These are phyloP conservation scores for Ophonus ardosiacus DNA, from an alignment of 2,888 invertebrate genomes.

Conservation along the genomic window DNA sequence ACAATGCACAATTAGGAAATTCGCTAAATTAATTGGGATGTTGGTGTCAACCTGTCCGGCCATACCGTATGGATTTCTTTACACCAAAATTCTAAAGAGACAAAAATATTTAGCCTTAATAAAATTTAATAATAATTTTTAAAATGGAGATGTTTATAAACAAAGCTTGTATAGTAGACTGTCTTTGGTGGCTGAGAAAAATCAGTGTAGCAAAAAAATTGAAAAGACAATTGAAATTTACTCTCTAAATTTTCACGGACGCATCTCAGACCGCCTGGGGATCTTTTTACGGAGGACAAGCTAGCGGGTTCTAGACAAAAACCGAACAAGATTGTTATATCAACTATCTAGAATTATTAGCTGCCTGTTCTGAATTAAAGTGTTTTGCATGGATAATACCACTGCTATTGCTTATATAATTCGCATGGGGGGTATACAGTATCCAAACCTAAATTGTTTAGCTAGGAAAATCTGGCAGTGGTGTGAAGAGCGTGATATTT, in stretches of 20 bases:
- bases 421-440: too few relatives aligned
- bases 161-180: too few relatives aligned
- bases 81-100: conserved; percentile 67
- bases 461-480: too few relatives aligned
- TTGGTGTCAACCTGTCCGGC: conserved; percentile 69
- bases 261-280: conserved; percentile 68
- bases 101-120: conserved; percentile 64
- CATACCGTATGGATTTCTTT: conserved; percentile 69
- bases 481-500: too few relatives aligned
- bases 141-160: conserved; percentile 55
- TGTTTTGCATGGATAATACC: too few relatives aligned
- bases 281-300: conserved; percentile 60
- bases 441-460: too few relatives aligned
- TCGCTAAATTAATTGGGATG: conserved; percentile 66
- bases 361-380: conserved; percentile 50
- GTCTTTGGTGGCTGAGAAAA: conserved; percentile 66
- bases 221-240: conserved; percentile 64
- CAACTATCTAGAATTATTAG: conserved; percentile 67
- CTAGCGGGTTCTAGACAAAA: conserved; percentile 66
- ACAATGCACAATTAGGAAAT: conserved; percentile 59
- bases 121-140: conserved; percentile 63
- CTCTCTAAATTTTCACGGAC: too few relatives aligned
- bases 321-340: too few relatives aligned
- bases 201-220: conserved; percentile 39
- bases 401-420: too few relatives aligned